Evolutionary conservation across 1,140 invertebrate species (phyloP), one percentile per base, ranked within the genome.

Genomic region (Scylla paramamosain): DNA sequence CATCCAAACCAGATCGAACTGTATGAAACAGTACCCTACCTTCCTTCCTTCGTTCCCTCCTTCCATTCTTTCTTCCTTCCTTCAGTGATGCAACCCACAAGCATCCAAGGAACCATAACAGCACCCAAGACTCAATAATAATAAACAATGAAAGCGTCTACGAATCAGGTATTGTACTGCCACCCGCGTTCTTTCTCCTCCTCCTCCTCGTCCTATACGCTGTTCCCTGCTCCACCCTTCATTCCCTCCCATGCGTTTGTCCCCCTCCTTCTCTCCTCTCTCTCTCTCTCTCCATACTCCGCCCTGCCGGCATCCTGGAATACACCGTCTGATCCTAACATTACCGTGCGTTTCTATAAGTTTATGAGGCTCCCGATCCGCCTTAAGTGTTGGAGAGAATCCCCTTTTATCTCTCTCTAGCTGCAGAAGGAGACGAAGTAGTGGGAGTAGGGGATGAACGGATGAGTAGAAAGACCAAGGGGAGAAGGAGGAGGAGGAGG

Each of bases 341-440:
- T 77, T 77, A 77, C 16, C 67, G 4, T 7, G 67, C 67, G 67
- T 77, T 77, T 77, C 67, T 77, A 77, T 77, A 77, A n/a, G 67
- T 77, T 77, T 77, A 77, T 77, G 67, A 77, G 67, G 67, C 67
- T 77, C 25, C 67, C 67, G 67, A 77, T 77, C 67, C 25, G 67
- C 67, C 67, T n/a, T 77, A n/a, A 77, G 67, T 77, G 67, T 77
- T 77, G 67, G 20, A n/a, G 67, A n/a, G 67, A 77, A 59, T 59
- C n/a, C 67, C 67, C 8, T 77, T 77, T 77, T 77, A 77, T 77
- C 67, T 77, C 67, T 77, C 67, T 59, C 67, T 20, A 77, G n/a
- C 20, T 77, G 25, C 67, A 77, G 67, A 77, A 20, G 67, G n/a
- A 77, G 67, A 77, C 52, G n/a, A 77, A 77, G 6, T 77, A 77